Evolutionary conservation across 2,888 invertebrate genomes (phyloP), one percentile per base, ranked within the genome.

Genomic region (Dasypogon diadema): DNA sequence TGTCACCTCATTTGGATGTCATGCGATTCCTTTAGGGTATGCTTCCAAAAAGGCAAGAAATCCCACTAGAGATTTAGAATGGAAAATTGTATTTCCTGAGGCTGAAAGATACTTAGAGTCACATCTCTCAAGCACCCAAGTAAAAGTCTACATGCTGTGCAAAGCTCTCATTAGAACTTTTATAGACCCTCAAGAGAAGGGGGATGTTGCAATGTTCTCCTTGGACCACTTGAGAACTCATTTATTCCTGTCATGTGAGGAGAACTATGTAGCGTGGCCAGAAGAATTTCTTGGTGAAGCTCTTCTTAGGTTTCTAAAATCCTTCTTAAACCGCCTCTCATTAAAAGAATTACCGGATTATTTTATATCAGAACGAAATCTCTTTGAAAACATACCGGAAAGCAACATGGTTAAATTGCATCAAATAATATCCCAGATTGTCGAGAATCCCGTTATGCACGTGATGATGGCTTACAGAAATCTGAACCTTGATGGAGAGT

Each of bases 241-340:
- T 81, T 84, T 95, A 30, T 93, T 93, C 83, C 92, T 92, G 92
- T 90, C 93, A 85, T 91, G 93, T 80, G 93, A 95, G 84, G 88
- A 90, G 76, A 90, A 92, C 80, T 91, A 89, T 79, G 88, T 89
- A 0, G 89, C 88, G 76, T 94, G 93, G 93, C 90, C 91, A 0
- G 92, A 93, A 82, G 91, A 92, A 82, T 88, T 91, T 68, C 86
- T 93, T 1, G 95, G 94, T 2, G 90, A 90, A 81, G 90, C 90
- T 22, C 82, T 94, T 12, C 83, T 90, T 58, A 83, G 88, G 8
- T 89, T 94, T 78, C 86, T 95, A 5, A 86, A 88, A 63, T 88
- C 88, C 12, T 89, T 95, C 76, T 91, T 91, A 81, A 83, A 87
- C 1, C 87, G 89, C 68, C 88, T 95, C 79, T 89, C 90, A 14